Base-by-base conservation (phyloP, 2,113 vertebrate species). In the Sturnus vulgaris region DNA sequence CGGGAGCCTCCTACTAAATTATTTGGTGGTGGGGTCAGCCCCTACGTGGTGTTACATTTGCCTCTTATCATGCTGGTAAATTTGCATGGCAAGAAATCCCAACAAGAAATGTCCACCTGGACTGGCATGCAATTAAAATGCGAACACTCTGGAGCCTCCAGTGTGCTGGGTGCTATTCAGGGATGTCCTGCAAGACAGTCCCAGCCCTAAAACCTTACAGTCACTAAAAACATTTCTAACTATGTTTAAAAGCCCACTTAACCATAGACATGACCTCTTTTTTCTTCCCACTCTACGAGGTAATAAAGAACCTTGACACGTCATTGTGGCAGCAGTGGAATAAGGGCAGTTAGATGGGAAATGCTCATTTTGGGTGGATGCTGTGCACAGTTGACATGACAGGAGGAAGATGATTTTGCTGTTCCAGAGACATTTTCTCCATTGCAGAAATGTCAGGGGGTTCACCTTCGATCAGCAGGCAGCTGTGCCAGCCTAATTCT, bases 391-490 rank as follows among this genome's bases (percentile, higher is more conserved):
- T 24, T 86, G 85, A 93, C 50, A 35, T 61, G 89, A 81, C 60
- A 77, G 52, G 72, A 83, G 12, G 64, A 78, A 70, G 68, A 47
- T 19, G 31, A 56, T 86, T 92, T 66, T 55, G 33, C 88, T 81
- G 44, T 92, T 21, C 0, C 12, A 6, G 60, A 86, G 57, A 68
- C 44, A 49, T 95, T 95, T 95, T 81, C 68, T 88, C 68, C 47
- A 5, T 75, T 70, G 76, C 17, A 1, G 46, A 72, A 83, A 37
- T 71, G 60, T 86, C 76, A 80, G 35, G 53, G 27, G 50, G 52
- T 46, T 86, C 21, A 7, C n/a, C 50, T 89, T 27, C 0, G 0
- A 33, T 69, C 0, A 0, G 27, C 35, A 27, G 37, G 52, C 66
- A 93, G 75, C 75, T 66, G 25, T 35, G 50, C 28, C 7, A 10